These are phyloP conservation scores for Corythoichthys intestinalis DNA, from an alignment of 2,113 vertebrate species.

Conservation along the genomic window DNA sequence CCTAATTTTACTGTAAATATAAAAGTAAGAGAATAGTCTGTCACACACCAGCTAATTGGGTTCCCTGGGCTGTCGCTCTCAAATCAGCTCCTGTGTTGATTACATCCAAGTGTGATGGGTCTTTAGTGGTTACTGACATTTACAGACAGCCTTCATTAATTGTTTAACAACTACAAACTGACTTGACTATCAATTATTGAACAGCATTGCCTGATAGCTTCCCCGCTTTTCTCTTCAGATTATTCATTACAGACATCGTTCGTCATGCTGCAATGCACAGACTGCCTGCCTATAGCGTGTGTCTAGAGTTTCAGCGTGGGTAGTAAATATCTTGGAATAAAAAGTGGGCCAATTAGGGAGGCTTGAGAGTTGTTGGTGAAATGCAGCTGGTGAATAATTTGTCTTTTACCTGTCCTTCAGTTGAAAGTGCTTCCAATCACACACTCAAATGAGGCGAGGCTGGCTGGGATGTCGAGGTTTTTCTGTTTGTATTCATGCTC, in stretches of 20 bases:
- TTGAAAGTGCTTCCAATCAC: slow-evolving; percentile 22
- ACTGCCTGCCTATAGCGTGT: slow-evolving; percentile 21
- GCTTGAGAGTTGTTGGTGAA: slow-evolving; percentile 21
- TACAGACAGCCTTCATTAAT: slow-evolving; percentile 47
- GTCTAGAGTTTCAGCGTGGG: slow-evolving; percentile 21
- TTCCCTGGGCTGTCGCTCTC: slow-evolving; percentile 32
- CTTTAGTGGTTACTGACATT: slow-evolving; percentile 57
- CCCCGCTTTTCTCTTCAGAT: slow-evolving; percentile 35
- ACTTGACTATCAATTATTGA: slow-evolving; percentile 53
- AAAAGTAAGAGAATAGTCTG: slow-evolving; percentile 2
- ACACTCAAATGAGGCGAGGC: slow-evolving; percentile 6
- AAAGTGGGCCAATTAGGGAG: neutral
- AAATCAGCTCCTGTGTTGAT: slow-evolving; percentile 50
- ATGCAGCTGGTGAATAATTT: slow-evolving; percentile 2
- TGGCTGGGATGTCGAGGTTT: slow-evolving; percentile 10
- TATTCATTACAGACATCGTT: slow-evolving; percentile 19
- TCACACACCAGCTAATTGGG: slow-evolving; percentile 29
- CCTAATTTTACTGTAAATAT: slow-evolving; percentile 1
- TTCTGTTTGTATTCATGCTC: slow-evolving; percentile 23
- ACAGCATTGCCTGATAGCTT: slow-evolving; percentile 46
- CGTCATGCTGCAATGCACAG: slow-evolving; percentile 13
- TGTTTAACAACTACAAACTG: slow-evolving; percentile 37
- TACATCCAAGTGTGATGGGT: slow-evolving; percentile 50
- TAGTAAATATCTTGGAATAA: slow-evolving; percentile 10
- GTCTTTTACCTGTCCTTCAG: slow-evolving; percentile 22